Percentiles rank a stretch among this genome's conserved stretches.
Conservation (phyloP, 2,888 invertebrate species). For the Baronia brevicornis region DNA sequence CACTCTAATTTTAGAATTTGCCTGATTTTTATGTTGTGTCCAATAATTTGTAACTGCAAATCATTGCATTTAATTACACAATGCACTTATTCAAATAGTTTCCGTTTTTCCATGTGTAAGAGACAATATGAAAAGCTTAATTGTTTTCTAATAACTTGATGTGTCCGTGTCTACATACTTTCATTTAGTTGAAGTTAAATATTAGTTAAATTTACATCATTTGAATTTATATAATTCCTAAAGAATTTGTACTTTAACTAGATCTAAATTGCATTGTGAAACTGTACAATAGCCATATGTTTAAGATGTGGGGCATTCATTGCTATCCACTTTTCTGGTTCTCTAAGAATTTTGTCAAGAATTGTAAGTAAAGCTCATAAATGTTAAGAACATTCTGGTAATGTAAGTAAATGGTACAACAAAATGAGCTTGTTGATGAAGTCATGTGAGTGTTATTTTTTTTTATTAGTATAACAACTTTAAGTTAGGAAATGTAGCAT, state of each 20-base stretch:
- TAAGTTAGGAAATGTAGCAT: constrained; percentile 70
- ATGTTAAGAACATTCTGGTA: constrained; percentile 71
- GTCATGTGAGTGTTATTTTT: constrained; percentile 67
- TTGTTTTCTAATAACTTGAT: constrained; percentile 59
- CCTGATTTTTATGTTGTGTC: constrained; percentile 48
- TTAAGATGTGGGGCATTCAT: constrained; percentile 68
- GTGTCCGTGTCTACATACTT: constrained; percentile 62
- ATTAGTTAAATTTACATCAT: constrained; percentile 71
- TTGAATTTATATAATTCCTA: constrained; percentile 68
- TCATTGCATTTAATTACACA: constrained; percentile 57
- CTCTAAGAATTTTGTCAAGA: constrained; percentile 59
- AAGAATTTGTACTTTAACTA: constrained; percentile 74
- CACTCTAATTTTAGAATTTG: constrained; percentile 54
- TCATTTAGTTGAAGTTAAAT: constrained; percentile 63
- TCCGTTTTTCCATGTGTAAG: constrained; percentile 60
- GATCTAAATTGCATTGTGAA: constrained; percentile 72
- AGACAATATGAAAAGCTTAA: constrained; percentile 63
- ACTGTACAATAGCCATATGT: constrained; percentile 70
- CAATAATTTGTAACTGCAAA: constrained; percentile 48
- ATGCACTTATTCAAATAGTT: constrained; percentile 61
- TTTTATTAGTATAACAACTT: constrained; percentile 60
- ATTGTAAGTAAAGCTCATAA: constrained; percentile 66
- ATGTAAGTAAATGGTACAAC: constrained; percentile 68
- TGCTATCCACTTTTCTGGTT: constrained; percentile 59
- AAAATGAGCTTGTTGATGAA: constrained; percentile 67